phyloP scores from a whole-genome alignment of 2,113 vertebrate genomes.

The Dipodomys spectabilis region DNA sequence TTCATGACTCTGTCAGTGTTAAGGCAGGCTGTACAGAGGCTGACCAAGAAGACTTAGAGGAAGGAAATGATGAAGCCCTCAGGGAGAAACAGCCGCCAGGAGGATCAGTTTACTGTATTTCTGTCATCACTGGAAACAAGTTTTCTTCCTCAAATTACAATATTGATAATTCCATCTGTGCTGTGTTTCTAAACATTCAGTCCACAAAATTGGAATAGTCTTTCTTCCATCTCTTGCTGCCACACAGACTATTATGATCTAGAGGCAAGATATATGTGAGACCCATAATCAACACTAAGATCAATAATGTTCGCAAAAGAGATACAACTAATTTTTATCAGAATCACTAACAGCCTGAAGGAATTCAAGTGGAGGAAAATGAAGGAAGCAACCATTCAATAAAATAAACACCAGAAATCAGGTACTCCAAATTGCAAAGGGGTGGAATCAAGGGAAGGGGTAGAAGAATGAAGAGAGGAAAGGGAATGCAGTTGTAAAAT shows the following conservation, averaged over 20 bases:
- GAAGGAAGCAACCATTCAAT: not conserved
- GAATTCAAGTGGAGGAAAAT: not conserved
- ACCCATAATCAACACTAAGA: not conserved
- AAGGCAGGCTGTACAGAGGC: not conserved
- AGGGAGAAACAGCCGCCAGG: not conserved
- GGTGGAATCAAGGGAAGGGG: too few species aligned
- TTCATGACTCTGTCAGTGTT: not conserved
- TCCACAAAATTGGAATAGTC: fast-evolving
- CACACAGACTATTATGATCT: not conserved
- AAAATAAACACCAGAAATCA: too few species aligned
- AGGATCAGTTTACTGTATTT: not conserved
- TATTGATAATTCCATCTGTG: not conserved
- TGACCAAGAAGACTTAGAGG: not conserved
- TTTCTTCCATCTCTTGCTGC: not conserved
- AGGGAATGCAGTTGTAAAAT: too few species aligned
- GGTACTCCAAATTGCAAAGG: too few species aligned
- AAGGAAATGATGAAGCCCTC: not conserved
- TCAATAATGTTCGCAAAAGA: not conserved
- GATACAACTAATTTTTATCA: not conserved
- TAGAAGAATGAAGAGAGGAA: too few species aligned
- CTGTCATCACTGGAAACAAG: not conserved
- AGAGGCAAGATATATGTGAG: not conserved
- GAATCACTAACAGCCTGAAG: not conserved
- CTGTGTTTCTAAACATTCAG: not conserved
- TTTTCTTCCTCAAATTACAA: not conserved